Evolutionary conservation across 2,797 vertebrate species (phyloP), one percentile per base, ranked within the genome.

Genomic region (Cirrhinus mrigala): DNA sequence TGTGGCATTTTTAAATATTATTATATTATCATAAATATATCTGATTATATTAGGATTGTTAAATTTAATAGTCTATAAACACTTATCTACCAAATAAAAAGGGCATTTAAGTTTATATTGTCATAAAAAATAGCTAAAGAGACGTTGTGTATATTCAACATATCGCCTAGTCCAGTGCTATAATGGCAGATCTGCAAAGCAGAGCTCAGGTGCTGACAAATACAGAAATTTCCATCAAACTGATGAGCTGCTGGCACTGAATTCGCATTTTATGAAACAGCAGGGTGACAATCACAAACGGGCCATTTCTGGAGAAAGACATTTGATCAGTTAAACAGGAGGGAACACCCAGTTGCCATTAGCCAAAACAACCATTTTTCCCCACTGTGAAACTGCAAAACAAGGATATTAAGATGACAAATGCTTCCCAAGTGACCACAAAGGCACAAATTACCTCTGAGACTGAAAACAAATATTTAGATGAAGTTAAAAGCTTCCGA

Each of bases 331-430:
- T 86, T 86, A 86, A 87, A 82, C 33, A 75, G 70, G 69, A 73
- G 86, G 87, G 82, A 86, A 90, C 86, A 87, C 87, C 87, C 87
- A 82, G 83, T 60, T 79, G 52, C 27, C 27, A 76, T 86, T 75
- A 82, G 73, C 70, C 82, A 88, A 87, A 90, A 86, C 50, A 56
- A 29, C n/a, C 33, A 44, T 60, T 83, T 82, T 79, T 79, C 66
- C 52, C 83, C 50, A 60, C 83, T 79, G 69, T 60, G 66, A 81
- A 84, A 76, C 71, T 40, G 77, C 80, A 88, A 81, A 89, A 89
- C 86, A 81, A 87, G 78, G 85, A 86, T 46, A 88, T 86, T 82
- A 87, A 87, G 69, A 89, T 86, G 82, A 88, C 87, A 89, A 90
- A 89, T 90, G 87, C 18, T 85, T 87, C 88, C 90, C 83, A 69